Conservation (phyloP, 2,113 vertebrate species). For the Megaceryle torquata region DNA sequence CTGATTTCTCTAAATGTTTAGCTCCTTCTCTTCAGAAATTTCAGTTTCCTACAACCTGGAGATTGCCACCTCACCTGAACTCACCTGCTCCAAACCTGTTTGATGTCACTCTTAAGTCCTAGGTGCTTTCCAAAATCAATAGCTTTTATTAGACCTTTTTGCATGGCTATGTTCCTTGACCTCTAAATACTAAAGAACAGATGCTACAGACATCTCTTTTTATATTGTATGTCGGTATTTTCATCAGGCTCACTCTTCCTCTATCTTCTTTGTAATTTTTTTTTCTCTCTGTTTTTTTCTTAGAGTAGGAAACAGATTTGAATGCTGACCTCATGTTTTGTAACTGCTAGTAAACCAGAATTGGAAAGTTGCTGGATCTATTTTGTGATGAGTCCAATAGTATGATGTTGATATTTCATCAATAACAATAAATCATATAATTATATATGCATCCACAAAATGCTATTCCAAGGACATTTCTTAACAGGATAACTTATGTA, state of each 20-base stretch:
- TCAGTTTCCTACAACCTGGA: background rate
- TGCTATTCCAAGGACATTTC: background rate
- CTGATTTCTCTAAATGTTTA: background rate
- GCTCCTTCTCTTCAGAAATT: background rate
- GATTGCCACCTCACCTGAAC: background rate
- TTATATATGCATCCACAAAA: background rate
- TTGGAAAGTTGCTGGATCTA: background rate
- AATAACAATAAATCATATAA: background rate
- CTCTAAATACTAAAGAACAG: background rate
- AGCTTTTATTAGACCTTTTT: background rate
- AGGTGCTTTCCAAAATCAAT: background rate
- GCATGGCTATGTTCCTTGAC: background rate
- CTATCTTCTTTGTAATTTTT: background rate
- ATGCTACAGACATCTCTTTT: background rate
- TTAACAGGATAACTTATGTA: background rate
- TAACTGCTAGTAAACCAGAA: background rate
- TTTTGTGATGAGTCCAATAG: background rate
- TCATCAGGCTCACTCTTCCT: background rate
- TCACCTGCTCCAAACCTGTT: background rate
- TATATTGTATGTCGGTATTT: background rate
- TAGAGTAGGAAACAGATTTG: background rate
- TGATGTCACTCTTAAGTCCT: background rate
- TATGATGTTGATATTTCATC: background rate
- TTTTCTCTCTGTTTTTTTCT: background rate
- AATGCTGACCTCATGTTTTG: background rate